Base-by-base conservation (phyloP, 2,888 invertebrate species). In the Drosophila ustulata region DNA sequence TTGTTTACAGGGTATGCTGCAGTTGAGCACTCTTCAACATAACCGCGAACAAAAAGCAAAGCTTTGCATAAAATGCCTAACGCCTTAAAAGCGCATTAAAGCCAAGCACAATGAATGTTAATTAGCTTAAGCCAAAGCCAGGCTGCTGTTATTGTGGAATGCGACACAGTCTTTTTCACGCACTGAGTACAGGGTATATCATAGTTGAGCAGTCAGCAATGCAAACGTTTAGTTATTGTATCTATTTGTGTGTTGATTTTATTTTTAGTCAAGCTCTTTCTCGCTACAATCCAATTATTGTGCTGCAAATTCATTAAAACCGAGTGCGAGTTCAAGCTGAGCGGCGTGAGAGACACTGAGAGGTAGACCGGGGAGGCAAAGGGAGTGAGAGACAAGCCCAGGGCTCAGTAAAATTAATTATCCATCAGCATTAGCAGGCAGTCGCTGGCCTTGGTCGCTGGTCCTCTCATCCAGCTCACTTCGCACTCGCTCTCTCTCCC, bases 241-340 rank as follows among this genome's bases (percentile, higher is more conserved):
- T 78, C 78, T 82, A 78, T 82, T 82, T 70, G 69, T 66, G 67
- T 76, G 43, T 62, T 39, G 49, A 39, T 67, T 72, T 68, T 61
- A 77, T 68, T 57, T 66, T 61, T 59, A 71, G 71, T 64, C 62
- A 50, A 55, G 63, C 76, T 72, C 52, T 76, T 71, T 55, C 41
- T 64, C 63, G 61, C 57, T 66, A 34, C 78, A 83, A 83, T 83
- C 82, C 72, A 83, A 83, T 83, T 83, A 83, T 76, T 76, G 64
- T 57, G 74, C 66, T 69, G 78, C 76, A 81, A 85, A 83, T 86
- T 83, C 86, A 86, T 83, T 83, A 86, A 76, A 66, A 55, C 52
- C 63, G 49, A 78, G 69, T 66, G 64, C 30, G 59, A 69, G 55
- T 18, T 51, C 30, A 43, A 34, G 8, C 25, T 13, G 46, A 23